Conservation (phyloP, 2,797 vertebrate genomes). For the Mormyrops boulengeri region DNA sequence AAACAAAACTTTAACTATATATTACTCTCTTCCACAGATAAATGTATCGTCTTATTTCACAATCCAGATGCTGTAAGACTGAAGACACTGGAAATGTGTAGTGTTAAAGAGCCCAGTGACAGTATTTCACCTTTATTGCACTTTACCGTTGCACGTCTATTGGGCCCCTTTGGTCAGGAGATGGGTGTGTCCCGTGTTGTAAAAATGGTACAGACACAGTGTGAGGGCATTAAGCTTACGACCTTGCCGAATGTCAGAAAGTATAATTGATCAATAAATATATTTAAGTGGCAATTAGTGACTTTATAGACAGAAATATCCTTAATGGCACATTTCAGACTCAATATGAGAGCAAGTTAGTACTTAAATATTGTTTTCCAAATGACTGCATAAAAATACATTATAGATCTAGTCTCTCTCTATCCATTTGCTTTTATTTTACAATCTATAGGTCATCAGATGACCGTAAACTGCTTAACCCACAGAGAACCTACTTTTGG, state of each 20-base stretch:
- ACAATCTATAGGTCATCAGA: conserved; percentile 1
- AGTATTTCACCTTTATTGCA: conserved; percentile 63
- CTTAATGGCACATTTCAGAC: conserved; percentile 62
- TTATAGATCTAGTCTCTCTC: background rate
- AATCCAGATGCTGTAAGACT: conserved; percentile 31
- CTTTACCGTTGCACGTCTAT: conserved; percentile 62
- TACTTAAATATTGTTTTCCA: conserved; percentile 65
- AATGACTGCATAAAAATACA: conserved; percentile 56
- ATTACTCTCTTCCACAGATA: conserved; percentile 28
- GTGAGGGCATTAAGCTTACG: conserved; percentile 59
- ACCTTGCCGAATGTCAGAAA: conserved; percentile 66
- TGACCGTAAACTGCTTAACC: background rate
- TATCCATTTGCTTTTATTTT: background rate
- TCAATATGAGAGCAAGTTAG: conserved; percentile 51
- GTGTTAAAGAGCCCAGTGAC: conserved; percentile 51
- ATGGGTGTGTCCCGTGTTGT: conserved; percentile 53
- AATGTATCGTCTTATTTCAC: conserved; percentile 29
- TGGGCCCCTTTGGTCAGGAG: conserved; percentile 46
- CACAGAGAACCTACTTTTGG: conserved; percentile 10
- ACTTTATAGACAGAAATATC: conserved; percentile 66
- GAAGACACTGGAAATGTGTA: conserved; percentile 44
- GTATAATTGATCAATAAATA: conserved; percentile 71
- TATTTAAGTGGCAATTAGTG: conserved; percentile 60
- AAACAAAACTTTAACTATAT: background rate
- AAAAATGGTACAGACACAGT: conserved; percentile 51